Conservation (phyloP, 2,797 vertebrate genomes). For the Eremophila alpestris region DNA sequence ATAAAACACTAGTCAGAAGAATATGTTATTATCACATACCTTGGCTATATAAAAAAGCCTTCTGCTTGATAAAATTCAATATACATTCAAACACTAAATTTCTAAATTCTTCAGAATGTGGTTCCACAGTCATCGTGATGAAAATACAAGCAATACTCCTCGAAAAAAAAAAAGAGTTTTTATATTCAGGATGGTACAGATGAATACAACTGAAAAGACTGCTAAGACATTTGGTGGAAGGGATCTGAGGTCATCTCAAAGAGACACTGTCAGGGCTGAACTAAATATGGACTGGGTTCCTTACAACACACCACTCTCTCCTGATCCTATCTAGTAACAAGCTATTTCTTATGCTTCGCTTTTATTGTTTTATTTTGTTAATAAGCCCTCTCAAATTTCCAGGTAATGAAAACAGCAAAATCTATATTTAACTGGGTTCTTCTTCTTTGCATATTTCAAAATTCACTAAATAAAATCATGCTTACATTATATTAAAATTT, state of each 20-base stretch:
- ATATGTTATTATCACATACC: neutral
- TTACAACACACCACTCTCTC: neutral
- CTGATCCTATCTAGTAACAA: neutral
- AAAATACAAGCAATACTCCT: neutral
- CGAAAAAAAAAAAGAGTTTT: fast-evolving
- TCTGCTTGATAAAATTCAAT: neutral
- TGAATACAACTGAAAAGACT: neutral
- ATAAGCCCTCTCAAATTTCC: neutral
- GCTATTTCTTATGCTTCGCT: neutral
- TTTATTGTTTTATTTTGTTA: neutral
- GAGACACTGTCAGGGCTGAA: neutral
- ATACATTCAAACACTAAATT: neutral
- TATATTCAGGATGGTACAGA: neutral
- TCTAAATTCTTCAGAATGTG: neutral
- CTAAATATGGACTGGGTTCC: neutral
- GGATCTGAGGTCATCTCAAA: neutral
- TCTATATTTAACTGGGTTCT: neutral
- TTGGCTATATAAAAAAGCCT: neutral
- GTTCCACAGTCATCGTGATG: neutral
- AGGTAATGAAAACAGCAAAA: neutral
- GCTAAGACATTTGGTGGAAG: neutral
- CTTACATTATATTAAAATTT: neutral
- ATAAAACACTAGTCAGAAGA: neutral
- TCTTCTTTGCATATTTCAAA: neutral
- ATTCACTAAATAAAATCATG: neutral